phyloP scores from a whole-genome alignment of 2,113 vertebrate genomes.

The Euleptes europaea region DNA sequence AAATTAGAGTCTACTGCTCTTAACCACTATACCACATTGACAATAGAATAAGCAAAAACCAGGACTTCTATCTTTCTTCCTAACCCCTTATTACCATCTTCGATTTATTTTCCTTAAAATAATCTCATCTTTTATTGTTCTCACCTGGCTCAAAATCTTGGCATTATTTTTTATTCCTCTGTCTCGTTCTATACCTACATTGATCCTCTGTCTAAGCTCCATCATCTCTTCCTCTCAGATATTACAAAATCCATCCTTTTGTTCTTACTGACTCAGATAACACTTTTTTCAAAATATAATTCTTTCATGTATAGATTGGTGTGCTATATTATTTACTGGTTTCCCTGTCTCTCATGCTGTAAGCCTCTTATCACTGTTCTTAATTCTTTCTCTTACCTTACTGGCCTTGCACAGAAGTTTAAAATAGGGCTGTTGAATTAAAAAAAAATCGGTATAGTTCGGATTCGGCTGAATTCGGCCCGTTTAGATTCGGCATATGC shows the following conservation, averaged over 20 bases:
- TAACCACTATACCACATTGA: too few relatives aligned
- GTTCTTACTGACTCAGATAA: not conserved
- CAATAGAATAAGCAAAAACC: not conserved
- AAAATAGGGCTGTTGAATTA: too few relatives aligned
- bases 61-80: not conserved
- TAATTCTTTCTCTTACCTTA: conserved; percentile 4
- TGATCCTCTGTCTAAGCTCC: not conserved
- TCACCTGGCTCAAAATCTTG: not conserved
- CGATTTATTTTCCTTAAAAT: not conserved
- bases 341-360: not conserved
- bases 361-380: conserved; percentile 5
- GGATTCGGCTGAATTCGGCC: too few relatives aligned
- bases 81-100: not conserved
- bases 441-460: too few relatives aligned
- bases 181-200: not conserved
- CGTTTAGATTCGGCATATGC: too few relatives aligned
- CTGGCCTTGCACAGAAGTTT: not conserved
- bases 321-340: conserved; percentile 8
- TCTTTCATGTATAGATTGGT: conserved; percentile 9
- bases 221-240: not conserved
- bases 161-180: not conserved
- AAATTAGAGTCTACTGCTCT: too few relatives aligned
- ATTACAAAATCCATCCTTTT: not conserved
- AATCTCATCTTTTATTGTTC: not conserved
- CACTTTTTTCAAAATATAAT: not conserved